Evolutionary conservation across 2,888 invertebrate species (phyloP).

Genomic region (Myopa tessellatipennis): DNA sequence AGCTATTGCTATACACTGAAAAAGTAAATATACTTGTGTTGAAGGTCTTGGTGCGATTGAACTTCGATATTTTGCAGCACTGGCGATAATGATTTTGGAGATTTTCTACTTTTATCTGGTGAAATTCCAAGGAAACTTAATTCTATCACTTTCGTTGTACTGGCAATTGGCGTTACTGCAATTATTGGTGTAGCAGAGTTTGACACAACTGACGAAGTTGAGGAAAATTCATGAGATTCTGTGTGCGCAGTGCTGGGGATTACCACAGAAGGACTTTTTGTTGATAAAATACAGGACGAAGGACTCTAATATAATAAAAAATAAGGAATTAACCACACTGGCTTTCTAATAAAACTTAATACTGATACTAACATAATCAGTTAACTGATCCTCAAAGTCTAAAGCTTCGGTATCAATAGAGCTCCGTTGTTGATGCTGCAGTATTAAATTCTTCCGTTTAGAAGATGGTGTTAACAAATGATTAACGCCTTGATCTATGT

Average conservation of each 20-base stretch:
- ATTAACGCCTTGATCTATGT: slow-evolving; percentile 65
- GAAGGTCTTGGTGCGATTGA: background rate
- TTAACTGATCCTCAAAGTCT: slow-evolving; percentile 76
- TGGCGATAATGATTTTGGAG: slow-evolving; percentile 39
- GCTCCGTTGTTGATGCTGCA: slow-evolving; percentile 87
- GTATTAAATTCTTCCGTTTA: slow-evolving; percentile 79
- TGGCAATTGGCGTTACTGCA: slow-evolving; percentile 70
- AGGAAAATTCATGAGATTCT: background rate
- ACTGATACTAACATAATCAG: slow-evolving; percentile 69
- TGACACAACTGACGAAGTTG: background rate
- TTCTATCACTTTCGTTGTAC: slow-evolving; percentile 24
- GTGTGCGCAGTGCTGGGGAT: background rate
- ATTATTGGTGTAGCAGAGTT: slow-evolving; percentile 69
- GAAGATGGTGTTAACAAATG: slow-evolving; percentile 82
- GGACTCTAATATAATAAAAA: slow-evolving; percentile 54
- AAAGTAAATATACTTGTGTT: slow-evolving; percentile 18
- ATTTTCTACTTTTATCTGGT: slow-evolving; percentile 36
- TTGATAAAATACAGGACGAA: slow-evolving; percentile 58
- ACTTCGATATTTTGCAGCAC: slow-evolving; percentile 19
- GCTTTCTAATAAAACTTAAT: background rate
- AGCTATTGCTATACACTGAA: background rate
- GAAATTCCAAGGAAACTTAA: slow-evolving; percentile 32
- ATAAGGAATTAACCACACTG: background rate
- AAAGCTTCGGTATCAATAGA: slow-evolving; percentile 87
- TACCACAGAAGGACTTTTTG: slow-evolving; percentile 43